Evolutionary conservation across 1,140 invertebrate species (phyloP).

Genomic region (Octopus bimaculoides): DNA sequence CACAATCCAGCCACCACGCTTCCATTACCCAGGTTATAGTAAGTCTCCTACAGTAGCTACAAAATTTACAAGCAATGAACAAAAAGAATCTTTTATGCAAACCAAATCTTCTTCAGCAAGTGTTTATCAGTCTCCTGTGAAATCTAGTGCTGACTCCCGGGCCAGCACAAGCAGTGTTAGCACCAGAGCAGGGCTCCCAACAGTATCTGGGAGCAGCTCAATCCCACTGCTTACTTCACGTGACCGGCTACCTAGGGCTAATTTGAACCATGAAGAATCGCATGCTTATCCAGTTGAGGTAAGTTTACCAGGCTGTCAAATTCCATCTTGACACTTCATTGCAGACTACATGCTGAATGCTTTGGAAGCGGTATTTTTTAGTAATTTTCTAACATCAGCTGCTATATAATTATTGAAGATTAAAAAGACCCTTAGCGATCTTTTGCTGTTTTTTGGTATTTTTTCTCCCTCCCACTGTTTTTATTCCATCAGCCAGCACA

Average conservation of each 20-base stretch:
- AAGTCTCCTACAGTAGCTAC: conserved; percentile 20
- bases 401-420: too few species aligned
- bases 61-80: conserved; percentile 7
- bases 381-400: background rate
- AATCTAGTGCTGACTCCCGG: background rate
- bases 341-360: background rate
- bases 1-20: conserved; percentile 46
- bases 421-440: background rate
- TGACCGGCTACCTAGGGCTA: conserved; percentile 7
- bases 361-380: conserved; percentile 1
- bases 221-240: background rate
- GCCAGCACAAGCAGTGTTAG: conserved; percentile 1
- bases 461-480: background rate
- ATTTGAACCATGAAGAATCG: conserved; percentile 23
- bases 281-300: conserved; percentile 40
- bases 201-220: conserved; percentile 13
- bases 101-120: background rate
- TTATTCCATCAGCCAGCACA: background rate
- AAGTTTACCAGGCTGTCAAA: conserved; percentile 13
- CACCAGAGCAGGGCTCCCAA: conserved; percentile 7
- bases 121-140: background rate
- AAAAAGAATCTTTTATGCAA: conserved; percentile 11
- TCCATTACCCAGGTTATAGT: conserved; percentile 48
- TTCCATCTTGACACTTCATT: conserved; percentile 2
- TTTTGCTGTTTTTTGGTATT: background rate